A percentile compares a stretch with the other conserved stretches of the same genome.
Evolutionary conservation across 2,113 vertebrate species (phyloP).

Genomic region (Tauraco erythrolophus): DNA sequence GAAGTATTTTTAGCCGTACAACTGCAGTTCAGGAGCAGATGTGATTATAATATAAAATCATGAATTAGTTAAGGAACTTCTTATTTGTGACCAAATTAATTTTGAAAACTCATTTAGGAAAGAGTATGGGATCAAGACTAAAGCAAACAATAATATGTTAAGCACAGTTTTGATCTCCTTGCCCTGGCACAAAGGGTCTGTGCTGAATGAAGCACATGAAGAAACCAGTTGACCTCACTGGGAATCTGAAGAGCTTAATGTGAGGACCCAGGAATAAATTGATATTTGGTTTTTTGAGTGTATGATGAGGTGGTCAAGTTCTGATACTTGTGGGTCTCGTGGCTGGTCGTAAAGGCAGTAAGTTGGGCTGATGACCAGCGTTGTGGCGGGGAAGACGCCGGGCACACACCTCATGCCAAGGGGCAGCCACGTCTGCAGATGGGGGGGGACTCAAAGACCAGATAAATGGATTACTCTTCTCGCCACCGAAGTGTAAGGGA

Average conservation of each 20-base stretch:
- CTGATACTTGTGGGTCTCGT: background rate
- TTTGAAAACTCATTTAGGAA: background rate
- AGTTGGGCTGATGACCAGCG: background rate
- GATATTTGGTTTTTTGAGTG: background rate
- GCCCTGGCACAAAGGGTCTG: background rate
- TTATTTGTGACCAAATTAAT: background rate
- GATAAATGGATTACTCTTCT: background rate
- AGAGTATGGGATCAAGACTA: background rate
- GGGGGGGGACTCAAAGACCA: no score
- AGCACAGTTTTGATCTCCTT: background rate
- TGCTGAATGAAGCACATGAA: background rate
- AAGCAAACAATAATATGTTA: background rate
- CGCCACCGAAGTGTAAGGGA: background rate
- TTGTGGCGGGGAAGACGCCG: background rate
- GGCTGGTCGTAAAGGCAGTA: rapidly evolving
- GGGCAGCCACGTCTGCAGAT: background rate
- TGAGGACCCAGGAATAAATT: background rate
- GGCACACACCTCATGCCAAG: background rate
- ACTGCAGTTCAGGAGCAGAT: background rate
- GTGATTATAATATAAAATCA: background rate
- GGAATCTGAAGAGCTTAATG: background rate
- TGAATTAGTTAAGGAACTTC: background rate
- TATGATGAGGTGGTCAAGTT: background rate
- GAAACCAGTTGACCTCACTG: background rate
- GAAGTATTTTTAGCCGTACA: background rate